Conservation (phyloP, 2,113 vertebrate genomes). For the Colius striatus region DNA sequence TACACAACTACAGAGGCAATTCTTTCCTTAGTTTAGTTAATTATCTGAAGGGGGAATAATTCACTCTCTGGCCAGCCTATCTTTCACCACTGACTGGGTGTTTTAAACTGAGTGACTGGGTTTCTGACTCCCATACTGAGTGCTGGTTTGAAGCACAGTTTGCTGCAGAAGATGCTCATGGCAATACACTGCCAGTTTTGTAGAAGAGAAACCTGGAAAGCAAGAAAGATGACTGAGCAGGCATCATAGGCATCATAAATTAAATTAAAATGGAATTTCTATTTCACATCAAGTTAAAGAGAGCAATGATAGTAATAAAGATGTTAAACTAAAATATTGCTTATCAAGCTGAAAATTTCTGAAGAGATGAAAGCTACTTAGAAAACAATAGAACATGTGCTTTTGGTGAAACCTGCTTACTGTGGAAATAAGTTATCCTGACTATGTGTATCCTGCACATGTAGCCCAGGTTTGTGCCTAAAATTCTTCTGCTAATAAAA, state of each 20-base stretch:
- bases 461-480: not conserved
- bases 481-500: not conserved
- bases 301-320: not conserved
- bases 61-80: not conserved
- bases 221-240: not conserved
- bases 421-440: not conserved
- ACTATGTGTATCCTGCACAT: not conserved
- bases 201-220: not conserved
- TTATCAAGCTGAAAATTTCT: not conserved
- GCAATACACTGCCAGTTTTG: not conserved
- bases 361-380: not conserved
- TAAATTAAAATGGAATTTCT: not conserved
- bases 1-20: not conserved
- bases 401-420: not conserved
- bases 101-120: not conserved
- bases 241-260: not conserved
- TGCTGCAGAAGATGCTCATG: not conserved
- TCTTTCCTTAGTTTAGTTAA: not conserved
- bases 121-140: not conserved
- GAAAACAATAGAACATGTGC: rapidly evolving
- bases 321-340: not conserved
- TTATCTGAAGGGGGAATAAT: not conserved
- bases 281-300: not conserved
- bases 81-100: not conserved
- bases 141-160: not conserved